These are phyloP conservation scores for Malacoraja senta DNA, from an alignment of 2,797 vertebrate species.

Conservation along the genomic window DNA sequence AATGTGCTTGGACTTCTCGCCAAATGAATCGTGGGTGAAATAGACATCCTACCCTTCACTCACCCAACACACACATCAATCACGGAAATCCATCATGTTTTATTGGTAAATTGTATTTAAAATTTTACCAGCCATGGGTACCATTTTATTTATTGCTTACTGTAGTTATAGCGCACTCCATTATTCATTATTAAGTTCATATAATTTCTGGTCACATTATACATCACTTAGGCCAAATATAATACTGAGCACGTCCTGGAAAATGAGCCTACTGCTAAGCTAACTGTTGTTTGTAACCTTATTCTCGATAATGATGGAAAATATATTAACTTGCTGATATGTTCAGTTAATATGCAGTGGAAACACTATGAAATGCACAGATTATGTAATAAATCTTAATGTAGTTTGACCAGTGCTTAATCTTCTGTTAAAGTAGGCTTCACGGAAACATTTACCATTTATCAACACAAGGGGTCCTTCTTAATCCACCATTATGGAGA, in stretches of 20 bases:
- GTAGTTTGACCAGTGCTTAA: background rate
- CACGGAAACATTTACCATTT: background rate
- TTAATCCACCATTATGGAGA: conserved; percentile 6
- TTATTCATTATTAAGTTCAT: background rate
- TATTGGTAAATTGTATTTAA: background rate
- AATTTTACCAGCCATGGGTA: background rate
- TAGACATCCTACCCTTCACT: background rate
- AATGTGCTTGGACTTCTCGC: background rate
- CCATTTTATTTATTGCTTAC: background rate
- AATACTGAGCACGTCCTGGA: background rate
- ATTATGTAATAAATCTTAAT: conserved; percentile 29
- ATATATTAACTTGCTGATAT: conserved; percentile 24
- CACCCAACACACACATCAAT: background rate
- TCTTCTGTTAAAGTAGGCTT: background rate
- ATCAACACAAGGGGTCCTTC: background rate
- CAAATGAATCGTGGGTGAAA: background rate
- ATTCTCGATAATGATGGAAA: conserved; percentile 23
- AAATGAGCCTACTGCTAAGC: background rate
- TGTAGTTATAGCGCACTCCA: background rate
- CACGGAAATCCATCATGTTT: background rate
- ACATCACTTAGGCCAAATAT: background rate
- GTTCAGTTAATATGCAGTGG: conserved; percentile 18
- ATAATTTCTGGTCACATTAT: background rate
- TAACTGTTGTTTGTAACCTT: conserved; percentile 6
- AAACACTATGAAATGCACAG: conserved; percentile 10